These are phyloP conservation scores for Brachyptera putata DNA, from an alignment of 2,888 invertebrate genomes.

Conservation along the genomic window DNA sequence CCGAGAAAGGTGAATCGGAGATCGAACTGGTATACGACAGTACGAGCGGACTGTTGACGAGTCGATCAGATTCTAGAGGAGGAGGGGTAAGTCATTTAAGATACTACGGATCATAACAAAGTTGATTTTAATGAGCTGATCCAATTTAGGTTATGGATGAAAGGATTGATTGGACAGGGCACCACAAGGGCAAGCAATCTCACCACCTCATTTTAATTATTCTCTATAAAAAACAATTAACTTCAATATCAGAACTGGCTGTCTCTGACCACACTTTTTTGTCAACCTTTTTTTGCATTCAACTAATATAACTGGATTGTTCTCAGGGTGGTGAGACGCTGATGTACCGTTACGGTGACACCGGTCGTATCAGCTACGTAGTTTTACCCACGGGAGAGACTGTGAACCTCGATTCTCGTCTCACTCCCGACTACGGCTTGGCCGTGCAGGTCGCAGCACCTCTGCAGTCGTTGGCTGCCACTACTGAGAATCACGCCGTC, in stretches of 20 bases:
- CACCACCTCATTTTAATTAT: no score
- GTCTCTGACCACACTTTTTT: no score
- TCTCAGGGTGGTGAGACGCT: slow-evolving; percentile 77
- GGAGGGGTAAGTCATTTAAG: slow-evolving; percentile 55
- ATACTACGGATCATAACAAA: not conserved
- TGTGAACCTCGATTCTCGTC: slow-evolving; percentile 70
- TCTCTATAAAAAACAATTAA: no score
- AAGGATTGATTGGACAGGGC: no score
- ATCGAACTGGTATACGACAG: slow-evolving; percentile 89
- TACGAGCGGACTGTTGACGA: slow-evolving; percentile 79
- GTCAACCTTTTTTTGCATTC: no score
- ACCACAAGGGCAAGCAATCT: no score
- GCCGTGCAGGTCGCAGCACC: slow-evolving; percentile 65
- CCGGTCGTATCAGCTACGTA: slow-evolving; percentile 80
- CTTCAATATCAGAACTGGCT: no score
- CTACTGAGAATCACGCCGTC: slow-evolving; percentile 22
- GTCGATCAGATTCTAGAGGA: slow-evolving; percentile 55
- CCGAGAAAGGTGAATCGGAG: slow-evolving; percentile 84
- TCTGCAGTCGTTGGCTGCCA: slow-evolving; percentile 25
- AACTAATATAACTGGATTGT: no score
- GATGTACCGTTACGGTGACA: slow-evolving; percentile 86
- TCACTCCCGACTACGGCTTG: slow-evolving; percentile 72
- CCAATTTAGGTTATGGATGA: no score
- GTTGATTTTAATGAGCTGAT: no score
- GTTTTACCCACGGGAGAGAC: slow-evolving; percentile 90